Percentiles rank a stretch among this genome's conserved stretches.
Evolutionary conservation across 2,888 invertebrate genomes (phyloP).

Genomic region (Euproctis similis): DNA sequence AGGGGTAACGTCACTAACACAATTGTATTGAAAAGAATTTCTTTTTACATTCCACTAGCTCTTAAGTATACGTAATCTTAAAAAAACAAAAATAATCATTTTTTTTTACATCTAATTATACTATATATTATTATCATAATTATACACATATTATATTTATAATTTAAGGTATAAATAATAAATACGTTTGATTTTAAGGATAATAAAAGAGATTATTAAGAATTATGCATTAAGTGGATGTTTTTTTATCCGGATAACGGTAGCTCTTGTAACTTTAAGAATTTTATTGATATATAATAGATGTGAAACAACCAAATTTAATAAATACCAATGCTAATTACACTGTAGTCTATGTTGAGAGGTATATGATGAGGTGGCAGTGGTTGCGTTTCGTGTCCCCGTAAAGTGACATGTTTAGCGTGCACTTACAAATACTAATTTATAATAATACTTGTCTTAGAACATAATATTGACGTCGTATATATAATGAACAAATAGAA

Average conservation of each 20-base stretch:
- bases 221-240: slow-evolving; percentile 36
- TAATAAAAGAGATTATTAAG: slow-evolving; percentile 56
- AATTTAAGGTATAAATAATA: slow-evolving; percentile 19
- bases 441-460: too few relatives aligned
- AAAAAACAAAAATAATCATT: slow-evolving; percentile 10
- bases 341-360: slow-evolving; percentile 41
- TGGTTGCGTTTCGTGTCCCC: slow-evolving; percentile 7
- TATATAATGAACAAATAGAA: too few relatives aligned
- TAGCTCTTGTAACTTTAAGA: slow-evolving; percentile 60
- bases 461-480: too few relatives aligned
- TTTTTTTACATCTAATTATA: slow-evolving; percentile 30
- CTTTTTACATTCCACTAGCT: slow-evolving; percentile 60
- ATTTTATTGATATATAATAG: slow-evolving; percentile 36
- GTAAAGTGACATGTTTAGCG: too few relatives aligned
- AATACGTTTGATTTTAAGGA: slow-evolving; percentile 17
- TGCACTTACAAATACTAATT: too few relatives aligned
- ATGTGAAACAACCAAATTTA: slow-evolving; percentile 71
- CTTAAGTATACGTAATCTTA: slow-evolving; percentile 54
- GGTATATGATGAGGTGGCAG: slow-evolving; percentile 35
- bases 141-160: too few relatives aligned
- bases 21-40: slow-evolving; percentile 33
- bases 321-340: slow-evolving; percentile 71
- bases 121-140: slow-evolving; percentile 14
- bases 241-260: slow-evolving; percentile 42
- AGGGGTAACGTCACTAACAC: slow-evolving; percentile 63